phyloP scores from a whole-genome alignment of 92 coral and sea anemone genomes.

The Isaurus tuberculatus region DNA sequence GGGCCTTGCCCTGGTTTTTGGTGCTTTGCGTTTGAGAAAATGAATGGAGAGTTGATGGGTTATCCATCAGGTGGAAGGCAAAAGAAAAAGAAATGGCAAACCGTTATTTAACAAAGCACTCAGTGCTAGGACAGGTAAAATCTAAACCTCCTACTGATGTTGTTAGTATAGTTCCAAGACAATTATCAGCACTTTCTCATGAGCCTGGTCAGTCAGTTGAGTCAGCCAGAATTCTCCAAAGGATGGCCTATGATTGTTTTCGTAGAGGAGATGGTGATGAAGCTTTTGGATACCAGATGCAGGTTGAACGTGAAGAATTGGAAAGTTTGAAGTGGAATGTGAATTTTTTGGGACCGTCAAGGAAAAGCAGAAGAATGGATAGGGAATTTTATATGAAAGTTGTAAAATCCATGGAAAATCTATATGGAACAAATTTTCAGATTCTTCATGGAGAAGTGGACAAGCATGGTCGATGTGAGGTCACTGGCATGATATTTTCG shows the following conservation, averaged over 20 bases:
- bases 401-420: conserved; percentile 7
- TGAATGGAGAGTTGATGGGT: conserved; percentile 46
- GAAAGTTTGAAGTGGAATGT: not conserved
- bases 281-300: not conserved
- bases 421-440: not conserved
- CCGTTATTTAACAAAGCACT: conserved; percentile 21
- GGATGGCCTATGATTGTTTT: conserved; percentile 3
- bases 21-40: conserved; percentile 61
- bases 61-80: conserved; percentile 50
- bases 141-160: not conserved
- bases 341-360: conserved; percentile 1
- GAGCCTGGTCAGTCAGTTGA: not conserved
- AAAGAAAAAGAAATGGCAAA: conserved; percentile 48
- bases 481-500: conserved; percentile 51
- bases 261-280: conserved; percentile 3
- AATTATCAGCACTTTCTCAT: not conserved
- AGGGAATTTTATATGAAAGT: not conserved
- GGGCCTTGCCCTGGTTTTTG: conserved; percentile 58
- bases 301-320: not conserved
- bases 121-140: conserved; percentile 14
- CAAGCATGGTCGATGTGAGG: conserved; percentile 59
- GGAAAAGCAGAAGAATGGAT: conserved; percentile 15
- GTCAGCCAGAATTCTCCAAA: not conserved
- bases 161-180: not conserved
- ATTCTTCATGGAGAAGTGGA: conserved; percentile 50